Evolutionary conservation across 2,888 invertebrate species (phyloP).

Genomic region (Choristoneura rosaceana): DNA sequence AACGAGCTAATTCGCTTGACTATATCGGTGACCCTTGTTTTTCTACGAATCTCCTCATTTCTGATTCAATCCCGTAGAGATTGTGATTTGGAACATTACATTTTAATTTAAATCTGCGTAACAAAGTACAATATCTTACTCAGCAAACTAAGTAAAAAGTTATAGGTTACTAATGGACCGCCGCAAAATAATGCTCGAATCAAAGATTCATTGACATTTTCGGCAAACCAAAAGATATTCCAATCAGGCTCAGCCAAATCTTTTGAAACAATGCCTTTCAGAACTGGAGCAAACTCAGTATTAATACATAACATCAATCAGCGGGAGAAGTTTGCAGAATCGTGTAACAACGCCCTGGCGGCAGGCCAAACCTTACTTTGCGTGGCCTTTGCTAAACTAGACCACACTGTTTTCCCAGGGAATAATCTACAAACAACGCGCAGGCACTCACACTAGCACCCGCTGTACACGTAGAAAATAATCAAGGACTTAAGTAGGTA

Average conservation of each 20-base stretch:
- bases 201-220: too few species aligned
- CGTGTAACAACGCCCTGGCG: conserved; percentile 35
- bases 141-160: too few species aligned
- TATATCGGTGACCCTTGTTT: too few species aligned
- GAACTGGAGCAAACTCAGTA: conserved; percentile 22
- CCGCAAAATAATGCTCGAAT: neutral
- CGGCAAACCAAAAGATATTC: neutral
- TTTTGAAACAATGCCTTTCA: conserved; percentile 5
- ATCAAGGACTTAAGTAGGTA: too few species aligned
- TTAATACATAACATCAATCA: conserved; percentile 41
- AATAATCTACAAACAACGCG: neutral
- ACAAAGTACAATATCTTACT: too few species aligned
- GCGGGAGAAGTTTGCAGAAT: conserved; percentile 31
- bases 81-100: too few species aligned
- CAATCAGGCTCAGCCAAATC: neutral
- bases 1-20: too few species aligned
- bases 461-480: too few species aligned
- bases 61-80: too few species aligned
- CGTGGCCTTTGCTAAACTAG: conserved; percentile 22
- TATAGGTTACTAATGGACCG: neutral
- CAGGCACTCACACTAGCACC: too few species aligned
- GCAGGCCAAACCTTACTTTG: conserved; percentile 30
- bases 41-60: too few species aligned
- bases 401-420: neutral
- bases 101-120: too few species aligned